Percentiles rank a stretch among this genome's conserved stretches.
phyloP scores from a whole-genome alignment of 2,797 vertebrate genomes.

The Hozukius guyotensis region DNA sequence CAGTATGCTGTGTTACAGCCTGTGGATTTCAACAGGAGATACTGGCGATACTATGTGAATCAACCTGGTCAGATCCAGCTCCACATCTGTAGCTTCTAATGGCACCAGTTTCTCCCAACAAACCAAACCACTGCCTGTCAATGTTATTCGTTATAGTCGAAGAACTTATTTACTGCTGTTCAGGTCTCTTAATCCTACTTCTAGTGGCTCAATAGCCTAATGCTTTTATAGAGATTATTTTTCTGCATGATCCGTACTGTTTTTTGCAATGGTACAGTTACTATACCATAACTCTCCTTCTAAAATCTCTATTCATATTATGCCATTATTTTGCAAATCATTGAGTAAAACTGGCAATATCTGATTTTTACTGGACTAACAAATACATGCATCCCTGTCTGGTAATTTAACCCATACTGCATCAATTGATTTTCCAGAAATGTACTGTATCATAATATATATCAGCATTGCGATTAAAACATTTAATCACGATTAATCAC shows the following conservation, averaged over 20 bases:
- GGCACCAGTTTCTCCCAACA: slow-evolving; percentile 3
- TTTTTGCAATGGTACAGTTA: background rate
- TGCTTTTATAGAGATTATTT: background rate
- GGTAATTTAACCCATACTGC: no score
- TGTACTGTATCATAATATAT: background rate
- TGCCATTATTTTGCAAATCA: background rate
- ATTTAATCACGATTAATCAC: no score
- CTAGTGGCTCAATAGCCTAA: no score
- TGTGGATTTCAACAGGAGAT: slow-evolving; percentile 27
- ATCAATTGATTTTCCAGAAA: no score
- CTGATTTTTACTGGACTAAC: no score
- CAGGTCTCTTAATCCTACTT: background rate
- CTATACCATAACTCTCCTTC: background rate
- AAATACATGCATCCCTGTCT: no score
- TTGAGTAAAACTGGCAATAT: background rate
- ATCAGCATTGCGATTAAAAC: background rate
- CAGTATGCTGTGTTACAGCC: slow-evolving; percentile 33
- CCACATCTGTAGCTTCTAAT: background rate
- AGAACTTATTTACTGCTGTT: slow-evolving; percentile 8
- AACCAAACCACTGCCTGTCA: background rate
- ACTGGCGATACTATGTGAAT: slow-evolving; percentile 1
- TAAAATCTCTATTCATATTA: background rate
- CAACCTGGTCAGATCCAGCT: background rate
- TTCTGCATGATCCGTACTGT: background rate
- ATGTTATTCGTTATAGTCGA: background rate